phyloP scores from a whole-genome alignment of 2,888 invertebrate genomes.

The Andricus quercusramuli region DNA sequence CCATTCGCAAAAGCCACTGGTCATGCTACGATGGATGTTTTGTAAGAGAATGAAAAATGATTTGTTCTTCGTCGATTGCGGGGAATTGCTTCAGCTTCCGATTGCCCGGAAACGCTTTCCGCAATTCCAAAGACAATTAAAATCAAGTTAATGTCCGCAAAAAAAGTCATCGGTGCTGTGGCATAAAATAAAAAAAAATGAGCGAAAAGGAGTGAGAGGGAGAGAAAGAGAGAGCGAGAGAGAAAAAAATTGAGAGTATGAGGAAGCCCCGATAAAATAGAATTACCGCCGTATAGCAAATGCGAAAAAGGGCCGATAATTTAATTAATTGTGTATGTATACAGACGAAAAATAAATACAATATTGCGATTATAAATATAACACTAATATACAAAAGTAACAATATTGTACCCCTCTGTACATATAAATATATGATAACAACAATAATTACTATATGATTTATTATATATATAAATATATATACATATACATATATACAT shows the following conservation, averaged over 20 bases:
- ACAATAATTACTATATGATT: conserved; percentile 77
- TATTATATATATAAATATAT: conserved; percentile 71
- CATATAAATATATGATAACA: conserved; percentile 78
- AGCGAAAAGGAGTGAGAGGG: conserved; percentile 32
- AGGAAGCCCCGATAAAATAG: conserved; percentile 56
- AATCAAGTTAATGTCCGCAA: conserved; percentile 22
- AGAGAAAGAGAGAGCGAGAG: conserved; percentile 43
- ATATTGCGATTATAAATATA: conserved; percentile 77
- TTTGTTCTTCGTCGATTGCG: conserved; percentile 60
- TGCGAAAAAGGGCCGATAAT: conserved; percentile 72
- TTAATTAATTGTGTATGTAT: conserved; percentile 78
- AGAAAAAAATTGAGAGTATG: conserved; percentile 53
- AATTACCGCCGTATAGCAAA: conserved; percentile 60
- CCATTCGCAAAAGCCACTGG: conserved; percentile 69
- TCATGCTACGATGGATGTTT: conserved; percentile 76
- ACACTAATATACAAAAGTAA: conserved; percentile 68
- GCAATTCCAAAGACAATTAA: conserved; percentile 44
- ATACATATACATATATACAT: conserved; percentile 64
- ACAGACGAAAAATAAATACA: conserved; percentile 75
- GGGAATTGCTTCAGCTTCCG: conserved; percentile 46
- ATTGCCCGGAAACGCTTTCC: not conserved
- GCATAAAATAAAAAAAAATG: conserved; percentile 55
- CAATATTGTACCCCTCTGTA: conserved; percentile 78
- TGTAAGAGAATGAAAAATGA: conserved; percentile 74
- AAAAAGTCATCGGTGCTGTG: conserved; percentile 52